Evolutionary conservation across 1,140 invertebrate species (phyloP).

Genomic region (Melanaphis sacchari): DNA sequence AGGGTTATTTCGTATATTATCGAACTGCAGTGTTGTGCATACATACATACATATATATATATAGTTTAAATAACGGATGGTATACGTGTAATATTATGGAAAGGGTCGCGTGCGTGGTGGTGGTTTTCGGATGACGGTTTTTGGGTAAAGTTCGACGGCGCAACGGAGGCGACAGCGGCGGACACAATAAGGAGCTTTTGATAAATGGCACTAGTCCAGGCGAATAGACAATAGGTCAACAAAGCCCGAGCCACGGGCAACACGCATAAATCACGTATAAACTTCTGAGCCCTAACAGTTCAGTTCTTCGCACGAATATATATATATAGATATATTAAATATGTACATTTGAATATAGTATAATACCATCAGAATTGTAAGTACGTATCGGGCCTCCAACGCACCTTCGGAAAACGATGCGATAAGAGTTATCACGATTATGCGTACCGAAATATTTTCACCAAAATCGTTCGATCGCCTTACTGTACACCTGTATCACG

Average conservation of each 20-base stretch:
- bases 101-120: neutral
- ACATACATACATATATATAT: neutral
- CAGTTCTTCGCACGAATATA: constrained; percentile 7
- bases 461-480: too few relatives aligned
- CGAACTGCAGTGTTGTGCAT: neutral
- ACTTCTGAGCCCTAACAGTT: constrained; percentile 43
- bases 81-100: neutral
- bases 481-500: neutral
- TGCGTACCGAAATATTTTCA: neutral
- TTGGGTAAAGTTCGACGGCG: constrained; percentile 45
- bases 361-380: constrained; percentile 27
- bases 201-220: constrained; percentile 54
- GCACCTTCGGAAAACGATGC: neutral
- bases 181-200: constrained; percentile 57
- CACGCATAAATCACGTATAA: constrained; percentile 56
- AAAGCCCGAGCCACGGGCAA: constrained; percentile 24
- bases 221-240: constrained; percentile 58
- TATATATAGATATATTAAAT: neutral
- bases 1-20: constrained; percentile 21
- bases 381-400: neutral
- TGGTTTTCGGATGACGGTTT: constrained; percentile 52
- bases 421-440: constrained; percentile 45
- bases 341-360: neutral
- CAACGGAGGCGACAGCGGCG: constrained; percentile 5
- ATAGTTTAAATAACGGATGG: neutral